Percentiles rank a stretch among this genome's conserved stretches.
Evolutionary conservation across 53 echinoderm and acorn worm species (phyloP).

Genomic region (Antedon mediterranea): DNA sequence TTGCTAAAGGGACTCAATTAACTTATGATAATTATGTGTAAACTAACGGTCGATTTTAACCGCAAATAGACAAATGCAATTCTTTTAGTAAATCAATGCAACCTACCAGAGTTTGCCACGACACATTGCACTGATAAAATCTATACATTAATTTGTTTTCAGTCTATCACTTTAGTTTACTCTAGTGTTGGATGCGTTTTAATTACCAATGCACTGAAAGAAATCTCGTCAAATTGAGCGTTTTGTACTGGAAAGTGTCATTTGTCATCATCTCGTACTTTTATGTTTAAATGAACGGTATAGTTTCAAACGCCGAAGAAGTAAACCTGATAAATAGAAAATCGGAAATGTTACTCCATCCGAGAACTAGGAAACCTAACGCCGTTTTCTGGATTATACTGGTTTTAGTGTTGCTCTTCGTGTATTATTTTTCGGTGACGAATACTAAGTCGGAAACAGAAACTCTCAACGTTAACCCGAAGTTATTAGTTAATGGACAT

Average conservation of each 20-base stretch:
- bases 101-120: neutral
- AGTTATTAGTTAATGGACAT: neutral
- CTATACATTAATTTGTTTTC: too few species aligned
- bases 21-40: neutral
- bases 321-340: neutral
- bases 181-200: too few species aligned
- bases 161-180: too few species aligned
- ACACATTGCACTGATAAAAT: neutral
- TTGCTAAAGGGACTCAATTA: neutral
- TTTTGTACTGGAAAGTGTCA: too few species aligned
- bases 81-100: neutral
- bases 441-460: neutral
- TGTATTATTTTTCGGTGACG: neutral
- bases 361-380: neutral
- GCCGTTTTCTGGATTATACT: neutral
- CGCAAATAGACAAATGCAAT: neutral
- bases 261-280: too few species aligned
- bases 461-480: neutral
- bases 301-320: neutral
- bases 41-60: neutral
- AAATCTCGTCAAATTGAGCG: too few species aligned
- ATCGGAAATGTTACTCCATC: neutral
- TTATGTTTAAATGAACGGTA: neutral
- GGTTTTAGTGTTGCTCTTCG: neutral
- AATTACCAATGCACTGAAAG: too few species aligned